These are phyloP conservation scores for Formica exsecta DNA, from an alignment of 1,140 invertebrate species.

Conservation along the genomic window DNA sequence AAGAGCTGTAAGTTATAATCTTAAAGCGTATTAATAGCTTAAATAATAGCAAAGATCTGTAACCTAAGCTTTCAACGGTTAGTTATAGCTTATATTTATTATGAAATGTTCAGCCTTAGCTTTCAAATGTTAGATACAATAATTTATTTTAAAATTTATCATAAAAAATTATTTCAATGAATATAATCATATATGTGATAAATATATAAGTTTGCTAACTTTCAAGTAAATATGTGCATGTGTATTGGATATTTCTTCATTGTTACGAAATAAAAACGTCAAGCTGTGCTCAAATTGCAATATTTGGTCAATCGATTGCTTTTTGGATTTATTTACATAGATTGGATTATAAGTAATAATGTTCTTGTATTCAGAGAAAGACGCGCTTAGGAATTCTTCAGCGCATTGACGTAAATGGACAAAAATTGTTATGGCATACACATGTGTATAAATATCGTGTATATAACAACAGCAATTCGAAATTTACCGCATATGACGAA, in stretches of 20 bases:
- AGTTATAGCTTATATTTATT: neutral
- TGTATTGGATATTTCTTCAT: neutral
- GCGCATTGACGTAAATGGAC: slow-evolving; percentile 35
- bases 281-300: neutral
- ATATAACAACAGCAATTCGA: neutral
- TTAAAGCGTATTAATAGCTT: neutral
- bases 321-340: neutral
- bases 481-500: neutral
- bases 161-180: neutral
- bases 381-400: neutral
- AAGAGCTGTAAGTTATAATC: neutral
- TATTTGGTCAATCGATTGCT: neutral
- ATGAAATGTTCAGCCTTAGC: neutral
- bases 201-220: neutral
- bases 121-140: neutral
- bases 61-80: no score
- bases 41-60: no score
- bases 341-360: slow-evolving; percentile 11
- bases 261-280: slow-evolving; percentile 1
- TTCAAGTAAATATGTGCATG: neutral
- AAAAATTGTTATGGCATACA: neutral
- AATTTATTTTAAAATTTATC: neutral
- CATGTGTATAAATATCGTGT: slow-evolving; percentile 19
- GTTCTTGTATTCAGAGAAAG: neutral
- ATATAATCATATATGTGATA: neutral